phyloP scores from a whole-genome alignment of 2,888 invertebrate species.

The Lasioglossum morio region DNA sequence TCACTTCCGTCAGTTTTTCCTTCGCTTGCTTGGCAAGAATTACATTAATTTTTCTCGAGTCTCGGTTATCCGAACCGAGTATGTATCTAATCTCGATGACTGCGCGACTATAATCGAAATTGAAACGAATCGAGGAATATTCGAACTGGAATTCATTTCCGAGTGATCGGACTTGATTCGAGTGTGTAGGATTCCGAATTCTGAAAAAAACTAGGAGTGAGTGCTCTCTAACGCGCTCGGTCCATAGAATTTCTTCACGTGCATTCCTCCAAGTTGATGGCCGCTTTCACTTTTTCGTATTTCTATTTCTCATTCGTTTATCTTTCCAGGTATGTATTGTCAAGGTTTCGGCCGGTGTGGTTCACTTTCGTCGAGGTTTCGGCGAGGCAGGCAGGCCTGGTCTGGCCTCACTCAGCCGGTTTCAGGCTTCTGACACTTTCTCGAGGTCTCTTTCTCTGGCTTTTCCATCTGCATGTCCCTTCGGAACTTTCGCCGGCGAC shows the following conservation, averaged over 20 bases:
- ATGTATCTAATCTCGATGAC: too few relatives aligned
- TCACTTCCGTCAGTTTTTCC: not conserved
- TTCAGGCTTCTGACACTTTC: not conserved
- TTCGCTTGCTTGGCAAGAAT: not conserved
- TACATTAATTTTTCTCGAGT: too few relatives aligned
- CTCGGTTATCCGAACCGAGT: too few relatives aligned
- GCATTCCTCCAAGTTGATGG: not conserved
- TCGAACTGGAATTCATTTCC: not conserved
- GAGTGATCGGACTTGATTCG: not conserved
- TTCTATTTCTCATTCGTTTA: constrained; percentile 1
- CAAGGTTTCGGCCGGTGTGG: not conserved
- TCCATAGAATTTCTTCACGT: not conserved
- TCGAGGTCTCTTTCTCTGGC: not conserved
- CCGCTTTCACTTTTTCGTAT: not conserved
- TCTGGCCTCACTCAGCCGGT: not conserved
- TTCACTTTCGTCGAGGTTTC: not conserved
- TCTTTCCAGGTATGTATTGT: not conserved
- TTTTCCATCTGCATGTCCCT: constrained; percentile 11
- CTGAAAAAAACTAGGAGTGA: not conserved
- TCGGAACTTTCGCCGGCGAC: not conserved
- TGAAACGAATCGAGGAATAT: not conserved
- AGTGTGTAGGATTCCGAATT: not conserved
- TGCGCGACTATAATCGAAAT: not conserved
- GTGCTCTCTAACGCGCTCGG: not conserved
- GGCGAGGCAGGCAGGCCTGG: not conserved